Conservation (phyloP, 2,888 invertebrate genomes). For the Laspeyria flexula region DNA sequence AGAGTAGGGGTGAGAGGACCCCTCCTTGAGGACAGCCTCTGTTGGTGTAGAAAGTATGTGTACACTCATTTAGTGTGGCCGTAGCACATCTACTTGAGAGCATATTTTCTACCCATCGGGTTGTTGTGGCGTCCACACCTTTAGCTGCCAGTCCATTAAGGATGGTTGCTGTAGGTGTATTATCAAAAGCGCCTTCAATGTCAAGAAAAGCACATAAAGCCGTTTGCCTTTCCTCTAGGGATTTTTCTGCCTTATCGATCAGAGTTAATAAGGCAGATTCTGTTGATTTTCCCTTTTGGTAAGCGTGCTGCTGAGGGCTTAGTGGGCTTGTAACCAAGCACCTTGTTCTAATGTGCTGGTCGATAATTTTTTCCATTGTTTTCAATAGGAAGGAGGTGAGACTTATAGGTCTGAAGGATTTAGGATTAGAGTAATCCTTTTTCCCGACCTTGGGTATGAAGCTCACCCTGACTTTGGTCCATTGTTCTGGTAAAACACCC, state of each 20-base stretch:
- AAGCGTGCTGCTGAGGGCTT: background rate
- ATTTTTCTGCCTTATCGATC: background rate
- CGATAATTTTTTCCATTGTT: too few species aligned
- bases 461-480: background rate
- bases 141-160: background rate
- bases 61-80: too few species aligned
- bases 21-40: too few species aligned
- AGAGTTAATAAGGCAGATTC: background rate
- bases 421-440: background rate
- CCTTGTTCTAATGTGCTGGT: too few species aligned
- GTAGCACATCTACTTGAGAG: too few species aligned
- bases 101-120: background rate
- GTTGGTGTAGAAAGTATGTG: too few species aligned
- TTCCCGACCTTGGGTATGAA: background rate
- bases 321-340: background rate
- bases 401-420: background rate
- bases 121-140: background rate
- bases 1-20: too few species aligned
- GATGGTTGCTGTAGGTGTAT: background rate
- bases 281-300: background rate
- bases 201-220: background rate
- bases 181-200: background rate
- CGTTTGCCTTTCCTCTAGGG: background rate
- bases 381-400: too few species aligned
- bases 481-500: background rate